Conservation (phyloP, 2,797 vertebrate species). For the Etheostoma perlongum region DNA sequence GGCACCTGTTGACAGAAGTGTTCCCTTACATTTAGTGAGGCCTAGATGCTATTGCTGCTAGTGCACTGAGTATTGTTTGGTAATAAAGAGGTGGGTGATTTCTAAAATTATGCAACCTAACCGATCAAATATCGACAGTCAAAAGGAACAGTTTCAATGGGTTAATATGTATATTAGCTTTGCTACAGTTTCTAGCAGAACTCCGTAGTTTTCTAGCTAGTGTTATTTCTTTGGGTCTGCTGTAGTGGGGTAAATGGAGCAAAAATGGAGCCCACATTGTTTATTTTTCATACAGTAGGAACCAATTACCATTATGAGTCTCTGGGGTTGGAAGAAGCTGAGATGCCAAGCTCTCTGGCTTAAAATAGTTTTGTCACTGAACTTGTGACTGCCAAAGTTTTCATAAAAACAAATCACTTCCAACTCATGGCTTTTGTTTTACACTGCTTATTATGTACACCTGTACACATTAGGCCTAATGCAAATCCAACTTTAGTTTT, state of each 20-base stretch:
- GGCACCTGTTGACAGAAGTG: conserved; percentile 25
- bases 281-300: conserved; percentile 38
- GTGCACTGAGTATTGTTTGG: background rate
- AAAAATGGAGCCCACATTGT: conserved; percentile 38
- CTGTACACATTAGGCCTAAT: background rate
- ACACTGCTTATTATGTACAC: background rate
- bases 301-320: conserved; percentile 36
- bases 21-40: conserved; percentile 1
- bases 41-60: background rate
- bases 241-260: conserved; percentile 41
- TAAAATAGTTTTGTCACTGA: conserved; percentile 38
- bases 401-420: conserved; percentile 10
- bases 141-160: conserved; percentile 28
- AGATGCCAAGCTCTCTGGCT: conserved; percentile 35
- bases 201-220: conserved; percentile 33
- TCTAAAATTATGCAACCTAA: background rate
- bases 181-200: conserved; percentile 36
- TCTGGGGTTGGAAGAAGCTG: conserved; percentile 28
- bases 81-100: background rate
- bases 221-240: conserved; percentile 40
- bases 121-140: conserved; percentile 12
- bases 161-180: conserved; percentile 61
- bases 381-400: conserved; percentile 39
- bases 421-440: conserved; percentile 7
- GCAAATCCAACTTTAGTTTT: background rate